Evolutionary conservation across 1,140 invertebrate species (phyloP).

Genomic region (Stegodyphus dumicola): DNA sequence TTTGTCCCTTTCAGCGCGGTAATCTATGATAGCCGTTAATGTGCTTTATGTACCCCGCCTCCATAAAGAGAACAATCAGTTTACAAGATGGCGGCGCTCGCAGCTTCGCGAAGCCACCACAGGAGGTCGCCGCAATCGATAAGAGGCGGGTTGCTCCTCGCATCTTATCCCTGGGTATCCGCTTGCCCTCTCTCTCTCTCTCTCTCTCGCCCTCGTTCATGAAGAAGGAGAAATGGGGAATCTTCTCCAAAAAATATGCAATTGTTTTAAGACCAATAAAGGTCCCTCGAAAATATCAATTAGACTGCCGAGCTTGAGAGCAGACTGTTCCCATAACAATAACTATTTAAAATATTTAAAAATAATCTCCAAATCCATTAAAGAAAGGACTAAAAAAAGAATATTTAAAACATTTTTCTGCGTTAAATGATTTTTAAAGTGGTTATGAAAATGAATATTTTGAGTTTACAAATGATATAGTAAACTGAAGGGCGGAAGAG

Average conservation of each 20-base stretch:
- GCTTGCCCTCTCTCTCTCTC: not conserved
- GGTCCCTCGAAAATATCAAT: no score
- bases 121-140: slow-evolving; percentile 38
- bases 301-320: no score
- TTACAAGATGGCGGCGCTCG: slow-evolving; percentile 55
- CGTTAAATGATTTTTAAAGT: no score
- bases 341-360: no score
- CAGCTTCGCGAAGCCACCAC: slow-evolving; percentile 40
- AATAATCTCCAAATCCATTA: no score
- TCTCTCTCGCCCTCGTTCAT: not conserved
- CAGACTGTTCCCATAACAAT: no score
- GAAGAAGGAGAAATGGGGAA: not conserved
- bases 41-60: slow-evolving; percentile 50
- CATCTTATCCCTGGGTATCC: slow-evolving; percentile 15
- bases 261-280: not conserved
- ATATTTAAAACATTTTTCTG: no score
- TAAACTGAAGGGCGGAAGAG: no score
- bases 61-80: slow-evolving; percentile 59
- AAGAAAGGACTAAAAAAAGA: no score
- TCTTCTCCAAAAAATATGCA: not conserved
- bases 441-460: no score
- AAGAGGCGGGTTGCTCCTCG: not conserved
- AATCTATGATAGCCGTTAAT: slow-evolving; percentile 60
- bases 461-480: no score
- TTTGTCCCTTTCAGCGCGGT: slow-evolving; percentile 55